phyloP scores from a whole-genome alignment of 2,113 vertebrate species.

The Hippocampus zosterae region DNA sequence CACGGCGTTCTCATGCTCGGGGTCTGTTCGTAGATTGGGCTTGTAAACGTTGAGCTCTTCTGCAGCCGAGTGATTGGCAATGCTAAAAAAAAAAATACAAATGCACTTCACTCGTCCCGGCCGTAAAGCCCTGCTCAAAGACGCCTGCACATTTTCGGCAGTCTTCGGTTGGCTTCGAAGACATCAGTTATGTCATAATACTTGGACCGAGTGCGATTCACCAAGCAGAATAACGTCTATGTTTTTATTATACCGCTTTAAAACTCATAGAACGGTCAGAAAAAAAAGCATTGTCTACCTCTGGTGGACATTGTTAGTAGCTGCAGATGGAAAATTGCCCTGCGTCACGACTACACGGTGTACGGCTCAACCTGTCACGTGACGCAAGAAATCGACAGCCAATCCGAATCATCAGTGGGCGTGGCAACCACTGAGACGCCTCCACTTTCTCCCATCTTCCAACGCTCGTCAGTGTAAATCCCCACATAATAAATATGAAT shows the following conservation, averaged over 20 bases:
- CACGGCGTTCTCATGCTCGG: conserved; percentile 30
- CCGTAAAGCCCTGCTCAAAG: conserved; percentile 31
- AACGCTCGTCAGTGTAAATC: not conserved
- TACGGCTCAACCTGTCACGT: conserved; percentile 39
- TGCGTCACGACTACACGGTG: not conserved
- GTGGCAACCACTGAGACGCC: conserved; percentile 40
- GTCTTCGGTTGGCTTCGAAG: not conserved
- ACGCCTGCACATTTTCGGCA: conserved; percentile 15
- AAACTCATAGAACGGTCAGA: not conserved
- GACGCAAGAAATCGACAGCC: conserved; percentile 3
- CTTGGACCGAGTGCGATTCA: not conserved
- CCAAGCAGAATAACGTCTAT: not conserved
- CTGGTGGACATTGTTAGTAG: conserved; percentile 28
- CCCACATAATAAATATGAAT: not conserved
- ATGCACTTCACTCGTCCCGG: conserved; percentile 21
- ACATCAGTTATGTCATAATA: not conserved
- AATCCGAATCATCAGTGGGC: conserved; percentile 25
- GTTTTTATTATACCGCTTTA: not conserved
- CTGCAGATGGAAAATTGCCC: not conserved
- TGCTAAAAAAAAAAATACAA: conserved; percentile 33
- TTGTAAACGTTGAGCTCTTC: conserved; percentile 36
- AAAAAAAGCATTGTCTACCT: conserved; percentile 17
- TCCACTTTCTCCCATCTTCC: not conserved
- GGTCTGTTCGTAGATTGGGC: conserved; percentile 8
- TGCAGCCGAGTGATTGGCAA: not conserved